Percentiles rank a stretch among this genome's conserved stretches.
phyloP scores from a whole-genome alignment of 2,113 vertebrate species.

The Sapayoa aenigma region DNA sequence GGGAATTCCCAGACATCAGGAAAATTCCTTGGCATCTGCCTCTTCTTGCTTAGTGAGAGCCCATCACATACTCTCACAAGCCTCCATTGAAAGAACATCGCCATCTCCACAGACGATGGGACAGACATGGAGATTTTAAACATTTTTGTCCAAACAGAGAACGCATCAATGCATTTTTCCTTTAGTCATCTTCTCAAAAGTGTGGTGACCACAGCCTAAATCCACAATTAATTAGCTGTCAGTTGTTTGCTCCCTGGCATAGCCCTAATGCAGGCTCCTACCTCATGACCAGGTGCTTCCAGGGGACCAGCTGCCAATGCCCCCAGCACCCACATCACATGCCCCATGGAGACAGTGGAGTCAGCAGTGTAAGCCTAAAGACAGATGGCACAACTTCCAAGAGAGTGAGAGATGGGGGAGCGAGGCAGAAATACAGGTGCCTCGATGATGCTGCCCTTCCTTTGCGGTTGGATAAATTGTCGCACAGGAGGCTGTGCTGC shows the following conservation, averaged over 20 bases:
- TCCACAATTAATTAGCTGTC: not conserved
- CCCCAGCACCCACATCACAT: not conserved
- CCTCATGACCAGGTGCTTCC: not conserved
- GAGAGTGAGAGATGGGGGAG: not conserved
- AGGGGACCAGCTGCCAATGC: not conserved
- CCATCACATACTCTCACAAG: not conserved
- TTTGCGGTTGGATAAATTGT: not conserved
- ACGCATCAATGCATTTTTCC: accelerated
- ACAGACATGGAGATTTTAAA: not conserved
- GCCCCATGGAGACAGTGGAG: accelerated
- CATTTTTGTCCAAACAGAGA: not conserved
- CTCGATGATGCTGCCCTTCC: not conserved
- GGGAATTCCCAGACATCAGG: not conserved
- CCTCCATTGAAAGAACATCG: not conserved
- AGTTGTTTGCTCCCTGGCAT: not conserved
- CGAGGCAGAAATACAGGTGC: not conserved
- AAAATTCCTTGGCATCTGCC: not conserved
- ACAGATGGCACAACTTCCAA: not conserved
- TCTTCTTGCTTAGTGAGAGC: not conserved
- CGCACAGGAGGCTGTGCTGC: not conserved
- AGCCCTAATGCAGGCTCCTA: not conserved
- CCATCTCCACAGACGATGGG: not conserved
- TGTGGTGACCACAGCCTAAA: not conserved
- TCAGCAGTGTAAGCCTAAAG: not conserved
- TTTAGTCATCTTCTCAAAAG: not conserved